phyloP scores from a whole-genome alignment of 2,797 vertebrate species.

The Notoglanidium macrostoma region DNA sequence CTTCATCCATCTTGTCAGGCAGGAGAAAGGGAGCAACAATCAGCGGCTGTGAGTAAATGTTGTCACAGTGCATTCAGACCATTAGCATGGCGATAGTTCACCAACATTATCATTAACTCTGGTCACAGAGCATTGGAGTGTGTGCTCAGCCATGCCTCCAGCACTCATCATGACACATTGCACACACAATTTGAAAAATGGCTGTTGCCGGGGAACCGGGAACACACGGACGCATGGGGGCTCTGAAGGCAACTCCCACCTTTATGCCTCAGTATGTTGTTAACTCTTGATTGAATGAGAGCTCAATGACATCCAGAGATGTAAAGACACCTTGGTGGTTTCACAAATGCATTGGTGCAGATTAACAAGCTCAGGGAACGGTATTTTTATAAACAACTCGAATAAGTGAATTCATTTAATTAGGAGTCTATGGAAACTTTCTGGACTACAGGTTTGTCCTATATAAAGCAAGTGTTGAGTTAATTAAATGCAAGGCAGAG shows the following conservation, averaged over 20 bases:
- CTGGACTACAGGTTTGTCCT: slow-evolving; percentile 43
- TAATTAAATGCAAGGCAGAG: slow-evolving; percentile 37
- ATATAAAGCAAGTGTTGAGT: slow-evolving; percentile 39
- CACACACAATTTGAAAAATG: slow-evolving; percentile 47
- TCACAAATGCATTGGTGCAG: slow-evolving; percentile 14
- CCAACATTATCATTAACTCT: slow-evolving; percentile 54
- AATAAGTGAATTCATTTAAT: slow-evolving; percentile 71
- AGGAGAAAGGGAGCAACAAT: slow-evolving; percentile 42
- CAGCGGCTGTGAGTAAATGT: slow-evolving; percentile 46
- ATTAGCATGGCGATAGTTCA: slow-evolving; percentile 48
- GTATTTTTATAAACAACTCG: slow-evolving; percentile 64
- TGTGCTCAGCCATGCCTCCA: slow-evolving; percentile 45
- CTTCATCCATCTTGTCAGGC: slow-evolving; percentile 53
- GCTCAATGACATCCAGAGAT: slow-evolving; percentile 28
- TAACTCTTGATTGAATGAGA: slow-evolving; percentile 30
- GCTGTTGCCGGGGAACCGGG: slow-evolving; percentile 46
- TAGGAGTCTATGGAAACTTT: slow-evolving; percentile 61
- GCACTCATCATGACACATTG: slow-evolving; percentile 38
- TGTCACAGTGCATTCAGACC: slow-evolving; percentile 42
- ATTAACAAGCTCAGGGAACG: slow-evolving; percentile 9
- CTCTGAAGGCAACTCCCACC: neutral
- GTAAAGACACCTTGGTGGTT: slow-evolving; percentile 20
- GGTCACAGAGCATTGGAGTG: slow-evolving; percentile 41
- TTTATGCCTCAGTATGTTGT: slow-evolving; percentile 26
- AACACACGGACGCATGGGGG: slow-evolving; percentile 4